Evolutionary conservation across 1,140 invertebrate species (phyloP).

Genomic region (Pantala flavescens): DNA sequence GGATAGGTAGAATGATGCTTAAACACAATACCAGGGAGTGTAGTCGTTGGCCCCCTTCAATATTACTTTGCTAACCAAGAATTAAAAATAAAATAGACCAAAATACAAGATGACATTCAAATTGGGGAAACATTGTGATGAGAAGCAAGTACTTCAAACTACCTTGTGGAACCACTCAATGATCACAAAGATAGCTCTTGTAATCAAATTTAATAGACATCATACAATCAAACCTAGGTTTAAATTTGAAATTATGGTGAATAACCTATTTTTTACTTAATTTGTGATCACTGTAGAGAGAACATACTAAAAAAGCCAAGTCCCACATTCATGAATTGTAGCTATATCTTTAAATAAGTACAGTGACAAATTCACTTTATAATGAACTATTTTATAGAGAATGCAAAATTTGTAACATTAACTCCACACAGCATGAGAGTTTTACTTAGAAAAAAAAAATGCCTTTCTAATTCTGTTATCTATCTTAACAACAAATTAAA

Average conservation of each 20-base stretch:
- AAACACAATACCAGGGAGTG: no score
- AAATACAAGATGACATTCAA: no score
- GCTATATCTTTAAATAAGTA: background rate
- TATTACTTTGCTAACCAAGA: no score
- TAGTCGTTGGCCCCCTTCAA: no score
- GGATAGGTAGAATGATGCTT: no score
- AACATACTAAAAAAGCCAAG: background rate
- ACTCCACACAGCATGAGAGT: background rate
- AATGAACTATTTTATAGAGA: background rate
- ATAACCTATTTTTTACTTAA: background rate
- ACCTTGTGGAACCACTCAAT: no score
- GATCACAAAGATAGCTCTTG: no score
- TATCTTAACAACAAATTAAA: background rate
- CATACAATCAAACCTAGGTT: background rate
- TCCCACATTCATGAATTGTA: background rate
- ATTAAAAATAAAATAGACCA: no score
- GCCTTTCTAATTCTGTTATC: background rate
- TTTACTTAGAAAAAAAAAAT: background rate
- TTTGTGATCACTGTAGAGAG: background rate
- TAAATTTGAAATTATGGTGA: background rate
- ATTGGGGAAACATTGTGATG: no score
- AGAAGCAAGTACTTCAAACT: no score
- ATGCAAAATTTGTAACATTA: background rate
- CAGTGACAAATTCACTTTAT: background rate
- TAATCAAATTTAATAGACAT: background rate